phyloP scores from a whole-genome alignment of 1,140 invertebrate genomes.

The Pomacea maculata region DNA sequence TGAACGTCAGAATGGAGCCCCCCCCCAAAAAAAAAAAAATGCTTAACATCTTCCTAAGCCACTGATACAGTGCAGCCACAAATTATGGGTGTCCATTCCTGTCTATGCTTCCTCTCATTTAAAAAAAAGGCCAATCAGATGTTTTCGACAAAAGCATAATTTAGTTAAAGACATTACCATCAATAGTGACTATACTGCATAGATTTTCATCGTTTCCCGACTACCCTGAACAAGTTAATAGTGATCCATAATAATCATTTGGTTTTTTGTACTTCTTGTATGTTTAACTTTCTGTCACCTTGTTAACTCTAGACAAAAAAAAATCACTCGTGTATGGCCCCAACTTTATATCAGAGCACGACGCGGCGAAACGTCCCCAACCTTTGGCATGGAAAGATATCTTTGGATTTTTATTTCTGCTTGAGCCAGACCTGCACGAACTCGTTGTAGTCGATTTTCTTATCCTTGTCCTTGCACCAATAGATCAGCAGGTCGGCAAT shows the following conservation, averaged over 20 bases:
- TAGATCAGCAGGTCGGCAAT: constrained; percentile 45
- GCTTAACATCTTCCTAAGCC: no score
- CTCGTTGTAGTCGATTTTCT: constrained; percentile 52
- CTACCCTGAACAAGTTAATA: not conserved
- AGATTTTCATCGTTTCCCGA: no score
- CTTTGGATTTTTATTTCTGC: constrained; percentile 55
- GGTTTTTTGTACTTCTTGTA: not conserved
- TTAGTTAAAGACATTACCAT: no score
- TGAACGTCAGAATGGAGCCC: no score
- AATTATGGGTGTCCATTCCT: no score
- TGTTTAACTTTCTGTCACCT: not conserved
- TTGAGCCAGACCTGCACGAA: constrained; percentile 39
- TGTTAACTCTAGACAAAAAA: no score
- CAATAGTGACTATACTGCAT: no score
- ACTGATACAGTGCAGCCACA: no score
- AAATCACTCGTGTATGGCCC: not conserved
- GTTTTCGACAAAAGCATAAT: no score
- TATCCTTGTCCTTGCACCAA: constrained; percentile 41
- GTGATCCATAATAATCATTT: not conserved
- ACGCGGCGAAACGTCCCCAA: not conserved
- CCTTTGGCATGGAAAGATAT: not conserved
- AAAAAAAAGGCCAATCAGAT: no score
- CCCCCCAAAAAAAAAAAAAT: no score
- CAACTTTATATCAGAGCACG: not conserved
- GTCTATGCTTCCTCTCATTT: no score